phyloP scores from a whole-genome alignment of 2,113 vertebrate genomes.

The Cromileptes altivelis region DNA sequence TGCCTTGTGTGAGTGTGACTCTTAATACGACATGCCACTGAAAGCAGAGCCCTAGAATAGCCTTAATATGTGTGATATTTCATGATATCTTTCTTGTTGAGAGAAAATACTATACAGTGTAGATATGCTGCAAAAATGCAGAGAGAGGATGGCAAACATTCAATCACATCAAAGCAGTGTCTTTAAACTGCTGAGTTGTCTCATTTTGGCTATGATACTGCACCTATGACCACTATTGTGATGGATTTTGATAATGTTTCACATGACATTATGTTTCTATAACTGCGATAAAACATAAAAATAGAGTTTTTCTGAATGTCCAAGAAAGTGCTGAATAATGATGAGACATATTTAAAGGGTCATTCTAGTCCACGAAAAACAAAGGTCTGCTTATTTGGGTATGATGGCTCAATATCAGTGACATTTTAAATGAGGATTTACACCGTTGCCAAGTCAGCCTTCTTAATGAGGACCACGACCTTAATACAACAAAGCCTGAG shows the following conservation, averaged over 20 bases:
- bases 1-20: slow-evolving; percentile 1
- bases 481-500: slow-evolving; percentile 43
- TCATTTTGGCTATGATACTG: not conserved
- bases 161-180: not conserved
- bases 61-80: not conserved
- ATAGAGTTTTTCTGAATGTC: not conserved
- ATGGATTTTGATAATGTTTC: not conserved
- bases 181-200: not conserved
- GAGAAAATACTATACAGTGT: too few species aligned
- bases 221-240: not conserved
- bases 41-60: not conserved
- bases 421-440: slow-evolving; percentile 59
- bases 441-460: slow-evolving; percentile 17
- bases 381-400: slow-evolving; percentile 45
- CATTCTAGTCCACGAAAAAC: not conserved
- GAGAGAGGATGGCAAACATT: not conserved
- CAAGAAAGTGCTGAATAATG: slow-evolving; percentile 59
- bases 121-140: not conserved
- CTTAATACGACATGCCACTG: not conserved
- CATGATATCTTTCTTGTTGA: not conserved
- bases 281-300: too few species aligned
- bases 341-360: slow-evolving; percentile 1
- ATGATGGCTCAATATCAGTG: slow-evolving; percentile 16
- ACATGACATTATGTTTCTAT: not conserved
- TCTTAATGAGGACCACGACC: slow-evolving; percentile 39